Conservation (phyloP, 2,113 vertebrate genomes). For the Bubo blakistoni region DNA sequence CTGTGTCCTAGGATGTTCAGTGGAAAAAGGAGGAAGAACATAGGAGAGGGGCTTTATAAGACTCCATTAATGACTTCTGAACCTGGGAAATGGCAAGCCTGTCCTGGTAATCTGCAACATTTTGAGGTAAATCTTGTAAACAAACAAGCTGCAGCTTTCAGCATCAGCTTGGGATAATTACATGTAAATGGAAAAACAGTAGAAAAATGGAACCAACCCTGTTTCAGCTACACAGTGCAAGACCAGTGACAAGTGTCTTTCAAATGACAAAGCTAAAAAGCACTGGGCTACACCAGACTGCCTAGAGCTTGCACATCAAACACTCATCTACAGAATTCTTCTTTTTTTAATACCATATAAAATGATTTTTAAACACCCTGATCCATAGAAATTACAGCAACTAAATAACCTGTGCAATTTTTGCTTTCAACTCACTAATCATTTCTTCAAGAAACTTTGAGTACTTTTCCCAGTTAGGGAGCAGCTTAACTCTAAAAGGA, state of each 20-base stretch:
- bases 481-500: not conserved
- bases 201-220: not conserved
- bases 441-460: not conserved
- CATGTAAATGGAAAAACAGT: no score
- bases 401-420: not conserved
- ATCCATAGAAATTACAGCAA: not conserved
- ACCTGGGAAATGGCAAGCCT: not conserved
- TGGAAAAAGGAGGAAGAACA: not conserved
- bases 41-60: not conserved
- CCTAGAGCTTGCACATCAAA: not conserved
- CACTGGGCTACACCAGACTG: not conserved
- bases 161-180: not conserved
- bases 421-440: not conserved
- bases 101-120: not conserved
- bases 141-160: not conserved
- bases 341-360: not conserved
- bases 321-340: not conserved
- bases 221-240: not conserved
- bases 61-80: not conserved
- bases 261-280: not conserved
- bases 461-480: not conserved
- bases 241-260: not conserved
- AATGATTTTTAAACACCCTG: not conserved
- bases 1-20: not conserved
- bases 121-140: not conserved